These are phyloP conservation scores for Malurus splendens DNA, from an alignment of 2,797 vertebrate genomes.

Conservation along the genomic window DNA sequence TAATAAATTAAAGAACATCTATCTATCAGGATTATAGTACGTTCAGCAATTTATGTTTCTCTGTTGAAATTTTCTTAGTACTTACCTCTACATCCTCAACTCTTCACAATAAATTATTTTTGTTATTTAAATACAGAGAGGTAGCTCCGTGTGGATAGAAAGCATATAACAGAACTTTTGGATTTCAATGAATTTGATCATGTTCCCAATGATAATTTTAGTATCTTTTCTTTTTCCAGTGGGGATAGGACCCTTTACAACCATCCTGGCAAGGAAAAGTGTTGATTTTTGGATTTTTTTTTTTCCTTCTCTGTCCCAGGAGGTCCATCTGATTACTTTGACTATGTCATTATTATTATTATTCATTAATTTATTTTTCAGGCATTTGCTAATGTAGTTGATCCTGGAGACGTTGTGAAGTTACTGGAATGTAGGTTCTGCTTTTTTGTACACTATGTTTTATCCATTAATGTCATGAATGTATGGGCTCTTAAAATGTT, in stretches of 20 bases:
- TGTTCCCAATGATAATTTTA: neutral
- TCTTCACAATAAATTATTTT: neutral
- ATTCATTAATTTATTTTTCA: slow-evolving; percentile 50
- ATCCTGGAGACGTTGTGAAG: slow-evolving; percentile 88
- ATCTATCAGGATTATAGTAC: neutral
- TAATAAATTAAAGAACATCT: neutral
- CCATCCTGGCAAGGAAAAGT: neutral
- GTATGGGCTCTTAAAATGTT: neutral
- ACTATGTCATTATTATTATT: neutral
- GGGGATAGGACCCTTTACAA: neutral
- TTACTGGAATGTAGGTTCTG: slow-evolving; percentile 85
- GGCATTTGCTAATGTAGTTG: slow-evolving; percentile 81
- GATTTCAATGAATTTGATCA: neutral
- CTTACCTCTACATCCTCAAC: neutral
- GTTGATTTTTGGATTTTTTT: rapidly evolving
- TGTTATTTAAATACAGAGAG: neutral
- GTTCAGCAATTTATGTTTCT: neutral
- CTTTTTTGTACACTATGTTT: neutral
- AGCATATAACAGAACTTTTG: neutral
- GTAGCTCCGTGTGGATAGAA: neutral
- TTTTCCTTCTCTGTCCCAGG: neutral
- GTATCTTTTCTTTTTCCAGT: neutral
- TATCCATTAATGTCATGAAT: neutral
- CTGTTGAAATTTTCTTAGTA: neutral
- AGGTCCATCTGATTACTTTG: neutral